Evolutionary conservation across 2,113 vertebrate species (phyloP), one percentile per base, ranked within the genome.

Genomic region (Gadus chalcogrammus): DNA sequence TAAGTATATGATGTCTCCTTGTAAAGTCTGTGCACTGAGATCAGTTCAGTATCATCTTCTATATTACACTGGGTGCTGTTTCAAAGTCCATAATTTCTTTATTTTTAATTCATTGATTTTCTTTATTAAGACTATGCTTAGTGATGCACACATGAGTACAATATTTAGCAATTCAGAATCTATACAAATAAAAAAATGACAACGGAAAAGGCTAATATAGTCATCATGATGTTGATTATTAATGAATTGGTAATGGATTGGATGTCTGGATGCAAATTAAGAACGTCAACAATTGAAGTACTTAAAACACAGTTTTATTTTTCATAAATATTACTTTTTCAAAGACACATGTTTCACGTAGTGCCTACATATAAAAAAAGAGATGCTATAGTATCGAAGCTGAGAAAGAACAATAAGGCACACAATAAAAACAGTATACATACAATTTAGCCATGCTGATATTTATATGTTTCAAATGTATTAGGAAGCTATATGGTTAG

Each of bases 381-480:
- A 58, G 55, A 58, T 58, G 69, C 86, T 76, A 88, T 88, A 84
- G 89, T 86, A 65, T 82, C 90, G 89, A 64, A 74, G 87, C 91
- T 92, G 79, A 58, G 55, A n/a, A 91, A 93, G 83, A 72, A 85
- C 79, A 92, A 88, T 94, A 96, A 97, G 96, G 95, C 96, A 97
- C 95, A 90, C 86, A 87, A 87, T 79, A 85, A 83, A 84, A 88
- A 84, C 77, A 56, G 82, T 84, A 74, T 83, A 76, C 71, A 90
- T 91, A 91, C 89, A 89, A 81, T 87, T 89, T 89, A 91, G 81
- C 90, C 95, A 94, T 95, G 96, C 95, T 91, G 84, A 79, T 84
- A 90, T 80, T 48, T 48, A 85, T 84, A 76, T 80, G 72, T 89
- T 79, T 85, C 85, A 86, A 91, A 90, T 84, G 74, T 85, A 89